Evolutionary conservation across 1,140 invertebrate species (phyloP), one percentile per base, ranked within the genome.

Genomic region (Leguminivora glycinivorella): DNA sequence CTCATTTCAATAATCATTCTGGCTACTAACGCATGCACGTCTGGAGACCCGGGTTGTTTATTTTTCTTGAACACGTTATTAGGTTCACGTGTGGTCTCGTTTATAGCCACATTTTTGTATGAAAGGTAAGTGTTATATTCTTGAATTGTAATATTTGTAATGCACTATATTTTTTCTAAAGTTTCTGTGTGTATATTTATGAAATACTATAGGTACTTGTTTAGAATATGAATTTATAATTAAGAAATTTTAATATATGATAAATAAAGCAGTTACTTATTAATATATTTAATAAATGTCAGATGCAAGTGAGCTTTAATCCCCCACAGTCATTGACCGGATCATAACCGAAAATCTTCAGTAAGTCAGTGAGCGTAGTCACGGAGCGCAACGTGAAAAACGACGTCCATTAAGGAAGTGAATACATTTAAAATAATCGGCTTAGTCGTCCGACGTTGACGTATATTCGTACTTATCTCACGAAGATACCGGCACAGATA

Each of bases 341-440:
- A 89, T 89, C 87, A 88, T 88, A 88, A 83, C 84, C 84, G 71
- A 88, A 89, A 88, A 89, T 88, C 83, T 86, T 84, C 87, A 82
- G 86, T 88, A 84, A 88, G 85, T 87, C 82, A 80, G 78, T 71
- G 76, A 78, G 77, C 77, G 77, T 70, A 82, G 79, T 79, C 84
- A 80, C 77, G 76, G 70, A 73, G 76, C 75, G 78, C 74, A 72
- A 80, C 75, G 84, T 91, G 89, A 91, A 90, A 90, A 91, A 90
- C 85, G 89, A 91, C 86, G 75, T 88, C 88, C 89, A 91, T 91
- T 91, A 91, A 89, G 88, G 88, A 91, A 90, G 89, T 91, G 88
- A 91, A 91, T 91, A 91, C 89, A 90, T 91, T 91, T 91, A 89
- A 91, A 91, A 90, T 91, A 90, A 91, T 91, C 89, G 87, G 89